Conservation (phyloP, 2,113 vertebrate species). For the Furnarius figulus region DNA sequence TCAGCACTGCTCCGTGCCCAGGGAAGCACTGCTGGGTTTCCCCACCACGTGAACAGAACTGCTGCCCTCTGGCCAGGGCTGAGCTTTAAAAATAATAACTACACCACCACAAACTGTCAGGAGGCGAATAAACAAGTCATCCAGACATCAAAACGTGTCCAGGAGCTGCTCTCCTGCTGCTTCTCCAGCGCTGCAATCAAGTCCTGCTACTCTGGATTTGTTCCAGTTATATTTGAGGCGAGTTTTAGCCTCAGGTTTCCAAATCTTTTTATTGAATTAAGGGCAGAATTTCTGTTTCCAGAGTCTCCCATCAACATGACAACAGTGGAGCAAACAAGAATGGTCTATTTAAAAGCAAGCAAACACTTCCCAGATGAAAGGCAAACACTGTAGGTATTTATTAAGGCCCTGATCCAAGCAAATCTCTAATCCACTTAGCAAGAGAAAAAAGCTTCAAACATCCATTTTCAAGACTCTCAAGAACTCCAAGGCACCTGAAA, state of each 20-base stretch:
- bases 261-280: constrained; percentile 49
- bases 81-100: constrained; percentile 47
- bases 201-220: constrained; percentile 38
- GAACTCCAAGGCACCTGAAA: not conserved
- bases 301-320: constrained; percentile 50
- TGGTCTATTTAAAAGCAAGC: constrained; percentile 45
- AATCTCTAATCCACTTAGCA: constrained; percentile 39
- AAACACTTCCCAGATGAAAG: constrained; percentile 54
- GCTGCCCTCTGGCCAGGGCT: constrained; percentile 22
- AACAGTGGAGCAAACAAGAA: constrained; percentile 56
- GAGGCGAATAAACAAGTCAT: constrained; percentile 46
- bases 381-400: constrained; percentile 51
- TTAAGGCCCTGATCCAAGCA: constrained; percentile 56
- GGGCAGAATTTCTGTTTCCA: constrained; percentile 49
- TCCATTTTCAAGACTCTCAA: not conserved
- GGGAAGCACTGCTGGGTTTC: not conserved
- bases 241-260: constrained; percentile 49
- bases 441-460: constrained; percentile 23
- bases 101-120: constrained; percentile 41
- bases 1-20: not conserved
- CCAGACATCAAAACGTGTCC: constrained; percentile 35
- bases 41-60: not conserved
- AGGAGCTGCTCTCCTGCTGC: constrained; percentile 41
- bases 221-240: constrained; percentile 1
- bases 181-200: constrained; percentile 39